Percentiles rank a stretch among this genome's conserved stretches.
phyloP scores from a whole-genome alignment of 2,797 vertebrate species.

The Typhlichthys subterraneus region DNA sequence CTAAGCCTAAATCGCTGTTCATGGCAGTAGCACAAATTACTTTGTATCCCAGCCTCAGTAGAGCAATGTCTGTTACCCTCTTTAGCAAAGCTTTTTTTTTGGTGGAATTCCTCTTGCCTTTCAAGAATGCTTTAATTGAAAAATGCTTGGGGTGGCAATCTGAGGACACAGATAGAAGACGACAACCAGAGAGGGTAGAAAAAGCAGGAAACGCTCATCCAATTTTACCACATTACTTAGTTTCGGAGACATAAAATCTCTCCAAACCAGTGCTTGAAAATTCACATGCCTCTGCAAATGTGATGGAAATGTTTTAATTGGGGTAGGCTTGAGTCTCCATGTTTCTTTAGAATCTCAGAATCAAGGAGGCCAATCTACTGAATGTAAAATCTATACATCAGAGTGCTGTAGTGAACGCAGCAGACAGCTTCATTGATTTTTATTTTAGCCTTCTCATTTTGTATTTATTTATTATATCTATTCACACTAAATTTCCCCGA shows the following conservation, averaged over 20 bases:
- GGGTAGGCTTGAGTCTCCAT: conserved; percentile 25
- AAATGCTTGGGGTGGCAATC: conserved; percentile 35
- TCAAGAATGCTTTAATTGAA: conserved; percentile 64
- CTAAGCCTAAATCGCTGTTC: conserved; percentile 32
- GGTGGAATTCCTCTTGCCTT: conserved; percentile 36
- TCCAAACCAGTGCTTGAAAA: conserved; percentile 39
- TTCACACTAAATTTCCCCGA: conserved; percentile 34
- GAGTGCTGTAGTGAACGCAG: conserved; percentile 26
- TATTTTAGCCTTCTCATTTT: conserved; percentile 55
- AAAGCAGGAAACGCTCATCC: conserved; percentile 40
- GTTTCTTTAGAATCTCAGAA: conserved; percentile 36
- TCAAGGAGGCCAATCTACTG: conserved; percentile 49
- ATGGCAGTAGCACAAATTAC: conserved; percentile 40
- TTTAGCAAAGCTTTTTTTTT: conserved; percentile 22
- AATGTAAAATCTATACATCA: conserved; percentile 50
- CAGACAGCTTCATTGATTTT: conserved; percentile 64
- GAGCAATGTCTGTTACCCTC: conserved; percentile 35
- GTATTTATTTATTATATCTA: conserved; percentile 64
- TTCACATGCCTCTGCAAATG: conserved; percentile 26
- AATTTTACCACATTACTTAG: conserved; percentile 39
- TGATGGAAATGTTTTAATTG: conserved; percentile 41
- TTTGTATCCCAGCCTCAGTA: conserved; percentile 35
- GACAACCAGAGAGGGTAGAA: conserved; percentile 41
- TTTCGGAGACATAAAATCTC: conserved; percentile 40
- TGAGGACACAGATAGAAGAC: conserved; percentile 30